Percentiles rank a stretch among this genome's conserved stretches.
These are phyloP conservation scores for Leptopilina syphax DNA, from an alignment of 2,888 invertebrate genomes.

Conservation along the genomic window DNA sequence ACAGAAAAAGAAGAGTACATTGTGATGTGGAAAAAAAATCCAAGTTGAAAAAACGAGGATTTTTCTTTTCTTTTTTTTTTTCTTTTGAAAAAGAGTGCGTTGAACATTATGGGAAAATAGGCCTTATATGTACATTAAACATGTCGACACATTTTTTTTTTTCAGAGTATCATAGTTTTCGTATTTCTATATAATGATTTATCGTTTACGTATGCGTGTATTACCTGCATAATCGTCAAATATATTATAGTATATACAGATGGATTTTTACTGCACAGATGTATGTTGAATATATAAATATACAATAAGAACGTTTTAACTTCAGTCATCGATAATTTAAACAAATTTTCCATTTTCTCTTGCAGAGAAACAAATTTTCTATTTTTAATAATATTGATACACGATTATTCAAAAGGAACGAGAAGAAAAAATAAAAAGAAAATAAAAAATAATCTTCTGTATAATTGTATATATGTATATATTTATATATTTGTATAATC, in stretches of 20 bases:
- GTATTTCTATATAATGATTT: slow-evolving; percentile 32
- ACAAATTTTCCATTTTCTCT: no score
- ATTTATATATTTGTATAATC: no score
- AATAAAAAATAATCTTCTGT: no score
- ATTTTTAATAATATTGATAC: no score
- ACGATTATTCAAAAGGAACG: no score
- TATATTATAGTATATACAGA: slow-evolving; percentile 49
- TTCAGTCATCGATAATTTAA: slow-evolving; percentile 32
- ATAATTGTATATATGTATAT: no score
- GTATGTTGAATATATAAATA: slow-evolving; percentile 49
- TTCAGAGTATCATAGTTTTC: slow-evolving; percentile 39
- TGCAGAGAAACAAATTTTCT: no score
- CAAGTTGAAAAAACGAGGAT: slow-evolving; percentile 39
- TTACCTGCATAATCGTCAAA: slow-evolving; percentile 39
- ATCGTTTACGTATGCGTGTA: slow-evolving; percentile 32
- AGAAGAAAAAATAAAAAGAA: no score
- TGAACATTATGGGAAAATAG: slow-evolving; percentile 37
- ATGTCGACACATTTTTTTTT: slow-evolving; percentile 27
- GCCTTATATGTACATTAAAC: slow-evolving; percentile 40
- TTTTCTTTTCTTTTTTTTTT: no score
- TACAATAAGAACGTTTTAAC: slow-evolving; percentile 40
- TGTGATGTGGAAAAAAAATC: slow-evolving; percentile 43
- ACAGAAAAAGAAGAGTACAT: background rate
- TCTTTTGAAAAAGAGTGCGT: slow-evolving; percentile 16
- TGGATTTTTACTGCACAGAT: slow-evolving; percentile 58